Evolutionary conservation across 2,113 vertebrate species (phyloP).

Genomic region (Oncorhynchus keta): DNA sequence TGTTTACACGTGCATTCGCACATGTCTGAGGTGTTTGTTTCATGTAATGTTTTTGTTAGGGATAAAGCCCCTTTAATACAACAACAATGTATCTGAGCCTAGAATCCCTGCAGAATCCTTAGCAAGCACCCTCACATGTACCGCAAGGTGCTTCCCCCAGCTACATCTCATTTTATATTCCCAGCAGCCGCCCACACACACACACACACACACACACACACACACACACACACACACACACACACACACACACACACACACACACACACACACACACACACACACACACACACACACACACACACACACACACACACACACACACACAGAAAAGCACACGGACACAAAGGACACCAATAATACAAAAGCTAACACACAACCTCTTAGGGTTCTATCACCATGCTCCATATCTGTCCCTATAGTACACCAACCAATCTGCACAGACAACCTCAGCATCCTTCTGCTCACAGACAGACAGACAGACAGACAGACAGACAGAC

Average conservation of each 20-base stretch:
- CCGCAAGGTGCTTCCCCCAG: constrained; percentile 48
- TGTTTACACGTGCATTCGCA: too few relatives aligned
- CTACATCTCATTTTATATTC: constrained; percentile 22
- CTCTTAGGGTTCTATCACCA: neutral
- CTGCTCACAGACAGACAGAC: constrained; percentile 8
- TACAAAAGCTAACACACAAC: neutral
- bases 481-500: neutral
- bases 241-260: neutral
- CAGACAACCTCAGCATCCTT: constrained; percentile 30
- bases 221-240: neutral
- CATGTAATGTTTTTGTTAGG: too few relatives aligned
- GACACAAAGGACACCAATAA: neutral
- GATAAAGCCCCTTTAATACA: neutral
- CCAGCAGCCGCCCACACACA: constrained; percentile 13
- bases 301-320: neutral
- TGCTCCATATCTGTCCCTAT: neutral
- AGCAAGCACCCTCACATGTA: constrained; percentile 57
- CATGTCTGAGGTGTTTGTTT: too few relatives aligned
- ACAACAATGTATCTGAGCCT: neutral
- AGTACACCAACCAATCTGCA: neutral
- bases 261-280: neutral
- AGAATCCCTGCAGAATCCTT: constrained; percentile 21
- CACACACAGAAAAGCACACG: neutral
- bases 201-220: neutral
- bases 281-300: neutral